These are phyloP conservation scores for Percopsis omiscomaycus DNA, from an alignment of 2,797 vertebrate genomes.

Conservation along the genomic window DNA sequence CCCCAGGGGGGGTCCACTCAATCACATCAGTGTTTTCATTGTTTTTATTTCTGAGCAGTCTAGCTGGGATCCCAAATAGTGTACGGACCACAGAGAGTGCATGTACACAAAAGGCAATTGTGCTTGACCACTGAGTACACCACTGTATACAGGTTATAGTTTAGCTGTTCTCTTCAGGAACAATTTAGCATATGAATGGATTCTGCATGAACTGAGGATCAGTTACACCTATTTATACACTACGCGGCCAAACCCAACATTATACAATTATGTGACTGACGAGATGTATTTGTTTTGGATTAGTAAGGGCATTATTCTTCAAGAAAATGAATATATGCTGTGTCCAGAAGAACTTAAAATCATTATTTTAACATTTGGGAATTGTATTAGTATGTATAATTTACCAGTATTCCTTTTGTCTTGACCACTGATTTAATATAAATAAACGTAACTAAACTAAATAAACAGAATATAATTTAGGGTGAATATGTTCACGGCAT, in stretches of 20 bases:
- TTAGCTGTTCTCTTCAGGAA: too few relatives aligned
- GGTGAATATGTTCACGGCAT: background rate
- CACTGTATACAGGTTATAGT: conserved; percentile 6
- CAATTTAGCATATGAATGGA: too few relatives aligned
- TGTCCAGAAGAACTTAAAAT: too few relatives aligned
- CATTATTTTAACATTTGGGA: too few relatives aligned
- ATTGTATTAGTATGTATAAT: too few relatives aligned
- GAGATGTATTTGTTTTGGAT: too few relatives aligned
- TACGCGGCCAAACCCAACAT: too few relatives aligned
- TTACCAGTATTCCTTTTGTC: background rate
- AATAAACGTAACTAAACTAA: background rate
- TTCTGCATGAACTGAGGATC: too few relatives aligned
- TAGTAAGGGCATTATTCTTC: too few relatives aligned
- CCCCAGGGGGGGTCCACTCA: conserved; percentile 18
- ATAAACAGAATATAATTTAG: background rate
- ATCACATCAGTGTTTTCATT: conserved; percentile 15
- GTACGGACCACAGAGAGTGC: conserved; percentile 18
- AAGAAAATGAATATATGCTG: too few relatives aligned
- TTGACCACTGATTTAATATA: background rate
- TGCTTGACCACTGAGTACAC: conserved; percentile 33
- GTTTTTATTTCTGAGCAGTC: conserved; percentile 18
- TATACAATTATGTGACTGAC: too few relatives aligned
- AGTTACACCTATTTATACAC: too few relatives aligned
- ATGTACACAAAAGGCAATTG: conserved; percentile 39
- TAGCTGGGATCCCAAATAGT: conserved; percentile 12